Base-by-base conservation (phyloP, 2,888 invertebrate genomes). In the Dryobotodes eremita region DNA sequence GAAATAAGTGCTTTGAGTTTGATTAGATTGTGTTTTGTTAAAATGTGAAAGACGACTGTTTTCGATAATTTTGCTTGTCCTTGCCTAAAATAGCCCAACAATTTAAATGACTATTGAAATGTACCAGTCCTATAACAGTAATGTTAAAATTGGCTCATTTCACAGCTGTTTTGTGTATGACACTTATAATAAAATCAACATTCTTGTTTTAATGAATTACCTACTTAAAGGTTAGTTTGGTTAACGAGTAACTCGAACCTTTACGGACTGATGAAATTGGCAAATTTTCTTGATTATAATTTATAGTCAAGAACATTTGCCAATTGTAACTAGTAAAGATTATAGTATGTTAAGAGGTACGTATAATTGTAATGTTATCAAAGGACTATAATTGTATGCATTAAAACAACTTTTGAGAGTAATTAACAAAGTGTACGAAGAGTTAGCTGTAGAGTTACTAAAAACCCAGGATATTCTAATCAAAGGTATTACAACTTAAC, bases 141-240 rank as follows among this genome's bases (percentile, higher is more conserved):
- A 68, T 57, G 57, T 64, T 59, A 59, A 80, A 75, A 71, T 80
- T 61, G 50, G 4, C 46, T n/a, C 42, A 79, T 59, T 72, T 79
- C 31, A 72, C 68, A 73, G 48, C 53, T 59, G 53, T 75, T 80
- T 70, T 71, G 71, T 85, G 71, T 55, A 50, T 71, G 36, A 11
- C 11, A 48, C 68, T 75, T 68, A 64, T 42, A 80, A 64, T 80
- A 83, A 85, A 85, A 80, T 71, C 62, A 61, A 50, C 75, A 83
- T 80, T 85, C 71, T 75, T 75, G 85, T 20, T 71, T 64, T 69
- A 80, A 85, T 69, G 20, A 57, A 71, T 70, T 82, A 69, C 6
- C 55, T 57, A 55, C 61, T 53, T 71, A 48, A 48, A 64, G 31
- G 17, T 80, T 71, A 74, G 53, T 69, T 71, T 42, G 17, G 20